A percentile compares a stretch with the other conserved stretches of the same genome.
These are phyloP conservation scores for Drosophila pectinifera DNA, from an alignment of 1,140 invertebrate genomes.

Conservation along the genomic window DNA sequence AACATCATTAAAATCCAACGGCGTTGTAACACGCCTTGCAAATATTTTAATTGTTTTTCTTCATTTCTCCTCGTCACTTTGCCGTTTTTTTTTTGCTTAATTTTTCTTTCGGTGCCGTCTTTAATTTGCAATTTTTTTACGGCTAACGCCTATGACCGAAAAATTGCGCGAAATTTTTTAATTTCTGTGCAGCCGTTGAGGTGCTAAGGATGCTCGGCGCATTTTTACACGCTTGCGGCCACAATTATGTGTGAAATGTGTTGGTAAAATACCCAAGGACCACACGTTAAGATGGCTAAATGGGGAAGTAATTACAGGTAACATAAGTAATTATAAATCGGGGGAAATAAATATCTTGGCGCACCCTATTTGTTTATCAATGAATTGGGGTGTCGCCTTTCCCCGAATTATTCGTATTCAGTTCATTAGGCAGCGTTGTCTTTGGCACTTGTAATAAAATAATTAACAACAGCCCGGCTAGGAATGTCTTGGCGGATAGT, in stretches of 20 bases:
- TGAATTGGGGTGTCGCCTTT: background rate
- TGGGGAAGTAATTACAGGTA: background rate
- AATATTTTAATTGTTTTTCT: slow-evolving; percentile 81
- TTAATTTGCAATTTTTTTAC: slow-evolving; percentile 46
- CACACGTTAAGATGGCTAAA: slow-evolving; percentile 15
- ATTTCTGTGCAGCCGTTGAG: slow-evolving; percentile 19
- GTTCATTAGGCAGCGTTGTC: slow-evolving; percentile 5
- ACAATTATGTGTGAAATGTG: slow-evolving; percentile 43
- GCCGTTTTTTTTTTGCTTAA: background rate
- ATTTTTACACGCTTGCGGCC: slow-evolving; percentile 29
- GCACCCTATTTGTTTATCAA: background rate
- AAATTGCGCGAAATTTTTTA: slow-evolving; percentile 45
- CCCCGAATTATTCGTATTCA: background rate
- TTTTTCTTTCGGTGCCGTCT: slow-evolving; percentile 28
- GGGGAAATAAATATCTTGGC: background rate
- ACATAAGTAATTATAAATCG: background rate
- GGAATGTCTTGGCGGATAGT: slow-evolving; percentile 15
- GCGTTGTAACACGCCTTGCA: slow-evolving; percentile 76
- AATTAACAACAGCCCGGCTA: slow-evolving; percentile 35
- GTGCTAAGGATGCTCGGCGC: slow-evolving; percentile 31
- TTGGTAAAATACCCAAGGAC: slow-evolving; percentile 19
- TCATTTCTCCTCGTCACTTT: slow-evolving; percentile 36
- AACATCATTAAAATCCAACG: slow-evolving; percentile 80
- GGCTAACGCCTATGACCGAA: slow-evolving; percentile 50
- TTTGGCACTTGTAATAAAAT: slow-evolving; percentile 40